Conservation (phyloP, 1,140 invertebrate genomes). For the Chelonus insularis region DNA sequence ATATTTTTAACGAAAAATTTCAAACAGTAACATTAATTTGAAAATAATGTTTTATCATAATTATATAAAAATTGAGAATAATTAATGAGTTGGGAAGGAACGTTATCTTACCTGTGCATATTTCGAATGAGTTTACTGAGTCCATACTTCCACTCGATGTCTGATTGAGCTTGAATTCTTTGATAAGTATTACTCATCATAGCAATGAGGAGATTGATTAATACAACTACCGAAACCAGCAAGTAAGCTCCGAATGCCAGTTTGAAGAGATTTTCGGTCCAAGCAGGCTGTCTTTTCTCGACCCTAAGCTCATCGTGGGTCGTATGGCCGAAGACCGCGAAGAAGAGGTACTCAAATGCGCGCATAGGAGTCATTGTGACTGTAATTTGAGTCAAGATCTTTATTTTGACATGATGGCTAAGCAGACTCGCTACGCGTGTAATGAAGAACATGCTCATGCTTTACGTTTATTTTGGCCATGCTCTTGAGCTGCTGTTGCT, state of each 20-base stretch:
- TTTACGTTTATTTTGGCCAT: conserved; percentile 39
- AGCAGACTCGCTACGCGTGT: conserved; percentile 50
- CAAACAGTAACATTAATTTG: no score
- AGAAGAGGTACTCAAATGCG: conserved; percentile 96
- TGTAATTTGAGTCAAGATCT: conserved; percentile 59
- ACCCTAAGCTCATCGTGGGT: conserved; percentile 83
- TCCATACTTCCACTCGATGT: conserved; percentile 99
- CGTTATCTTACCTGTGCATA: conserved; percentile 78
- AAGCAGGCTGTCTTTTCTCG: conserved; percentile 65
- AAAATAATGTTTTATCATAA: no score
- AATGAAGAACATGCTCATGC: conserved; percentile 55
- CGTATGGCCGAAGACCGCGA: conserved; percentile 95
- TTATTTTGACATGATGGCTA: conserved; percentile 32
- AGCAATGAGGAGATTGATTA: conserved; percentile 98
- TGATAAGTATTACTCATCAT: conserved; percentile 99
- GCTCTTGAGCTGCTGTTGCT: conserved; percentile 39
- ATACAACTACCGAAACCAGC: conserved; percentile 95
- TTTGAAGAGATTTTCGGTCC: conserved; percentile 82
- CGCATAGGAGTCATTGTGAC: conserved; percentile 84
- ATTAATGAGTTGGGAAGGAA: no score
- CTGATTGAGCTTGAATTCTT: conserved; percentile 96
- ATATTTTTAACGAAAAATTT: no score
- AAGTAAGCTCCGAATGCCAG: conserved; percentile 94
- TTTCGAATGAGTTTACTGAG: conserved; percentile 97
- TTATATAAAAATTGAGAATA: no score